Percentiles rank a stretch among this genome's conserved stretches.
These are phyloP conservation scores for Abrostola tripartita DNA, from an alignment of 2,888 invertebrate species.

Conservation along the genomic window DNA sequence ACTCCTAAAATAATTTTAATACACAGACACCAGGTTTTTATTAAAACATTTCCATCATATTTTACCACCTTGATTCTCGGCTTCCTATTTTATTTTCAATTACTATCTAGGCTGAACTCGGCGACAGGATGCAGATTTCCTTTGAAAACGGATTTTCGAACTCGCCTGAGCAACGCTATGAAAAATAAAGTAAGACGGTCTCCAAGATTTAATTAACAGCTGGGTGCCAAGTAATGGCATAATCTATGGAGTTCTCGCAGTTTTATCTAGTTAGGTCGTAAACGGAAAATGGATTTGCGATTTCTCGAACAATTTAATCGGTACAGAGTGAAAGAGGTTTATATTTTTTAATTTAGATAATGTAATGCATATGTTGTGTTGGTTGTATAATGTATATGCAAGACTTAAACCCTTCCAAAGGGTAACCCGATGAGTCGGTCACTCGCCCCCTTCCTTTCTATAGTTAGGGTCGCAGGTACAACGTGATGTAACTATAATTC, in stretches of 20 bases:
- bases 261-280: too few species aligned
- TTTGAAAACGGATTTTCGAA: not conserved
- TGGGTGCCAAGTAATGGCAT: too few species aligned
- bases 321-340: not conserved
- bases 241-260: too few species aligned
- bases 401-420: not conserved
- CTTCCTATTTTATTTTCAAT: not conserved
- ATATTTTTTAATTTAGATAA: not conserved
- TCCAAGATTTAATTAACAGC: not conserved
- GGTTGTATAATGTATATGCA: not conserved
- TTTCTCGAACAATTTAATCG: too few species aligned
- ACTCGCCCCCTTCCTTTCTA: not conserved
- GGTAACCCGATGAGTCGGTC: not conserved
- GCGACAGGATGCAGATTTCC: not conserved
- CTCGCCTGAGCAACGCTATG: not conserved
- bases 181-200: not conserved
- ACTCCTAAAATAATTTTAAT: too few species aligned
- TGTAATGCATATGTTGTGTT: not conserved
- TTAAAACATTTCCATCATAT: not conserved
- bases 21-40: not conserved
- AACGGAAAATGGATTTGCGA: too few species aligned
- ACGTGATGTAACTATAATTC: not conserved
- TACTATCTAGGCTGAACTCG: not conserved
- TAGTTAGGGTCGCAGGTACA: not conserved
- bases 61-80: not conserved